A percentile compares a stretch with the other conserved stretches of the same genome.
Conservation (phyloP, 2,888 invertebrate species). For the Caenorhabditis plicata region DNA sequence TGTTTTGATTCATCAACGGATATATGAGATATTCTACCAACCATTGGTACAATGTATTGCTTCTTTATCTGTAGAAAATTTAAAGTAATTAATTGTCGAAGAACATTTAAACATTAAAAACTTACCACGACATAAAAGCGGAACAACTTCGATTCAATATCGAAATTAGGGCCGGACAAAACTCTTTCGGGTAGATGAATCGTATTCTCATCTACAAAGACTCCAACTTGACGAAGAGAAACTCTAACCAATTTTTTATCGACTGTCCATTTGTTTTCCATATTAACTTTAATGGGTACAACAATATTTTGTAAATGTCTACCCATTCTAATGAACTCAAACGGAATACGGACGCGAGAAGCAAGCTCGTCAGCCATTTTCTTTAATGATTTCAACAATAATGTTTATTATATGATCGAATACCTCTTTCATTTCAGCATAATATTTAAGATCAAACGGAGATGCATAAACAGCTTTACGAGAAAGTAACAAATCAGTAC, state of each 20-base stretch:
- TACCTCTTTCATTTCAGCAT: slow-evolving; percentile 58
- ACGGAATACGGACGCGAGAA: slow-evolving; percentile 55
- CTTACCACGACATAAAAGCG: slow-evolving; percentile 57
- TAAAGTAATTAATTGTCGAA: not conserved
- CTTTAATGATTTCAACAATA: slow-evolving; percentile 28
- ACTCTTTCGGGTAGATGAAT: slow-evolving; percentile 76
- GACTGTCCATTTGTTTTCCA: slow-evolving; percentile 59
- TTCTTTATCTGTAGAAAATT: slow-evolving; percentile 22
- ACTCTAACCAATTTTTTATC: slow-evolving; percentile 45
- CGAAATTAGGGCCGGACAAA: slow-evolving; percentile 81
- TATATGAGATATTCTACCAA: slow-evolving; percentile 60
- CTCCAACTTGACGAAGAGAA: slow-evolving; percentile 57
- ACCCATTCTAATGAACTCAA: slow-evolving; percentile 48
- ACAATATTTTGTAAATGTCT: slow-evolving; percentile 49
- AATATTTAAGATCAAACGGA: slow-evolving; percentile 62
- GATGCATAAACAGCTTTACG: slow-evolving; percentile 62
- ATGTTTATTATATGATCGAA: not conserved
- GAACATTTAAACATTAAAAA: not conserved
- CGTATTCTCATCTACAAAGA: slow-evolving; percentile 75
- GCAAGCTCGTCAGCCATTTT: slow-evolving; percentile 60
- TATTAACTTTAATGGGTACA: slow-evolving; percentile 54
- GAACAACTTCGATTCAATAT: slow-evolving; percentile 74
- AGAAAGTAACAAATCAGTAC: slow-evolving; percentile 49
- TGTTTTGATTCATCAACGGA: slow-evolving; percentile 58
- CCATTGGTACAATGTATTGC: slow-evolving; percentile 60